phyloP scores from a whole-genome alignment of 2,888 invertebrate genomes.

The Acleris emargana region DNA sequence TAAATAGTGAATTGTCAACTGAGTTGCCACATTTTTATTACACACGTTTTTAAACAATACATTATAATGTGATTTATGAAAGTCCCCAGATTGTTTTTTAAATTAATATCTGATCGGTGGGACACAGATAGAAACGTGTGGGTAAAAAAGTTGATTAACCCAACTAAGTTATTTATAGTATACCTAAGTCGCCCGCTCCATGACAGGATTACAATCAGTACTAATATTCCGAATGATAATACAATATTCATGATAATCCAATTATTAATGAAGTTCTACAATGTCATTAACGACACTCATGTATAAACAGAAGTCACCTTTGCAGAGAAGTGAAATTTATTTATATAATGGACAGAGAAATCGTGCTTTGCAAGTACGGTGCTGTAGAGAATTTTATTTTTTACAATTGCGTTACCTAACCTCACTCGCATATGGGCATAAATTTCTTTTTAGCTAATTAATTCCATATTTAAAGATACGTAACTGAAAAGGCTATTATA shows the following conservation, averaged over 20 bases:
- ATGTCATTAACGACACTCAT: slow-evolving; percentile 22
- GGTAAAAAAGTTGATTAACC: too few relatives aligned
- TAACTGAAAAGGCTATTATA: slow-evolving; percentile 17
- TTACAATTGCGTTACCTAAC: slow-evolving; percentile 30
- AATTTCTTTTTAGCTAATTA: slow-evolving; percentile 29
- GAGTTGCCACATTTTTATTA: too few relatives aligned
- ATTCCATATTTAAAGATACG: slow-evolving; percentile 22
- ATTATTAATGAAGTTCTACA: slow-evolving; percentile 20
- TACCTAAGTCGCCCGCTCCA: too few relatives aligned
- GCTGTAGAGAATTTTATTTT: slow-evolving; percentile 28
- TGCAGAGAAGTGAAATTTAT: slow-evolving; percentile 30
- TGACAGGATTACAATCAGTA: too few relatives aligned
- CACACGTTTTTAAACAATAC: too few relatives aligned
- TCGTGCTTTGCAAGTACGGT: slow-evolving; percentile 14
- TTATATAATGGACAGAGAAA: slow-evolving; percentile 34
- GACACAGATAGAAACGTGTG: too few relatives aligned
- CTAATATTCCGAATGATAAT: not conserved
- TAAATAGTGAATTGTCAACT: too few relatives aligned
- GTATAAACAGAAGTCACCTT: slow-evolving; percentile 15
- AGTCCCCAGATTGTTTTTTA: too few relatives aligned
- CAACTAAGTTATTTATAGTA: too few relatives aligned
- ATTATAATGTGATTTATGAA: too few relatives aligned
- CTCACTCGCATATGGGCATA: slow-evolving; percentile 19
- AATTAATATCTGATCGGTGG: too few relatives aligned
- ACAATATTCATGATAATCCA: slow-evolving; percentile 8